Evolutionary conservation across 2,797 vertebrate species (phyloP).

Genomic region (Poeciliopsis paucimaculata): DNA sequence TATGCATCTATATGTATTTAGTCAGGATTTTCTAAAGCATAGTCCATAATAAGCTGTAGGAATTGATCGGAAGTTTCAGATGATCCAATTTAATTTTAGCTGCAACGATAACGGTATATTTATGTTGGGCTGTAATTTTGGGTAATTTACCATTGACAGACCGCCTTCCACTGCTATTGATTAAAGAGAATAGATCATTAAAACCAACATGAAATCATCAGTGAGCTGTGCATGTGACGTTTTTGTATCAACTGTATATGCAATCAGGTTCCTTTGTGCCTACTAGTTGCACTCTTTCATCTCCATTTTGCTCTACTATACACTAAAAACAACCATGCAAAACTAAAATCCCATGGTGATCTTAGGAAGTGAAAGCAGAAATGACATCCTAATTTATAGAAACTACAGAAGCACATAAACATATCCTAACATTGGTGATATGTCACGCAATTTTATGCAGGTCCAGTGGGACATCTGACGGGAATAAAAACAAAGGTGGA

Average conservation of each 20-base stretch:
- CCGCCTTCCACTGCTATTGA: conserved; percentile 8
- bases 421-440: neutral
- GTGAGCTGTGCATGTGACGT: conserved; percentile 15
- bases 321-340: neutral
- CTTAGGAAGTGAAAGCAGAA: no score
- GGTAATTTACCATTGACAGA: neutral
- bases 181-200: conserved; percentile 32
- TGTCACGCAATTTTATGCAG: neutral
- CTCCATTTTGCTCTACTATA: neutral
- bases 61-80: neutral
- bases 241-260: conserved; percentile 15
- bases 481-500: neutral
- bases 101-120: neutral
- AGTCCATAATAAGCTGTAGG: neutral
- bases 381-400: neutral
- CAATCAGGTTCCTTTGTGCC: conserved; percentile 18
- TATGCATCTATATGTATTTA: neutral
- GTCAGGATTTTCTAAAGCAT: neutral
- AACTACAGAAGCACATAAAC: neutral
- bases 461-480: neutral
- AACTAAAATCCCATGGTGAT: neutral
- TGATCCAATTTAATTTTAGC: neutral
- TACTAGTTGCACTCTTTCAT: neutral
- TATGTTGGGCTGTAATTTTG: neutral
- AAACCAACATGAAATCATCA: conserved; percentile 24